A percentile compares a stretch with the other conserved stretches of the same genome.
Conservation (phyloP, 2,888 invertebrate species). For the Acronicta aceris region DNA sequence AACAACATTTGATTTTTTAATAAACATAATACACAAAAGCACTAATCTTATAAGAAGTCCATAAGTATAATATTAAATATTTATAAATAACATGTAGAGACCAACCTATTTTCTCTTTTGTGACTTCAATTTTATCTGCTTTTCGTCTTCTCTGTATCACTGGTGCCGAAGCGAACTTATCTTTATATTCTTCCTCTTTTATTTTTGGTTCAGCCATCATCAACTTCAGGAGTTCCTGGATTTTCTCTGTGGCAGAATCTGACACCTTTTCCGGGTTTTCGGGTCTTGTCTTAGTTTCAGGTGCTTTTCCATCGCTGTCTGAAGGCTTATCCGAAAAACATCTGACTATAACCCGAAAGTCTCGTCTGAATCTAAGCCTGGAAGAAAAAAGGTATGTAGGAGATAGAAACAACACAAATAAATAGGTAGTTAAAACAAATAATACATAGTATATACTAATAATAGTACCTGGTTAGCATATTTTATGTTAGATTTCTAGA, state of each 20-base stretch:
- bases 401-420: too few relatives aligned
- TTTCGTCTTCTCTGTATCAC: slow-evolving; percentile 67
- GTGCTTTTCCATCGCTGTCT: slow-evolving; percentile 69
- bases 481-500: slow-evolving; percentile 17
- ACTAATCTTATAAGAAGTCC: too few relatives aligned
- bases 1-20: too few relatives aligned
- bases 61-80: too few relatives aligned
- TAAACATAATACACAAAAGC: too few relatives aligned
- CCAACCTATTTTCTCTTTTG: slow-evolving; percentile 79
- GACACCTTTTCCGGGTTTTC: slow-evolving; percentile 51
- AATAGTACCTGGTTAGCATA: slow-evolving; percentile 63
- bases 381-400: slow-evolving; percentile 20
- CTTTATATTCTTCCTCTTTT: slow-evolving; percentile 76
- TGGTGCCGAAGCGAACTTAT: slow-evolving; percentile 77
- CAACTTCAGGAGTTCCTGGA: slow-evolving; percentile 80
- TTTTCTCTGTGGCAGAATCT: slow-evolving; percentile 76
- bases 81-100: background rate
- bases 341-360: slow-evolving; percentile 68
- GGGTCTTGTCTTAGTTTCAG: slow-evolving; percentile 59
- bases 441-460: too few relatives aligned
- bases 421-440: too few relatives aligned
- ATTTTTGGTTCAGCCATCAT: slow-evolving; percentile 81
- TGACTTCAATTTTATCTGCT: slow-evolving; percentile 72
- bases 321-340: slow-evolving; percentile 73
- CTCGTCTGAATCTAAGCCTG: slow-evolving; percentile 66